Percentiles rank a stretch among this genome's conserved stretches.
Conservation (phyloP, 2,113 vertebrate species). For the Gobio gobio region DNA sequence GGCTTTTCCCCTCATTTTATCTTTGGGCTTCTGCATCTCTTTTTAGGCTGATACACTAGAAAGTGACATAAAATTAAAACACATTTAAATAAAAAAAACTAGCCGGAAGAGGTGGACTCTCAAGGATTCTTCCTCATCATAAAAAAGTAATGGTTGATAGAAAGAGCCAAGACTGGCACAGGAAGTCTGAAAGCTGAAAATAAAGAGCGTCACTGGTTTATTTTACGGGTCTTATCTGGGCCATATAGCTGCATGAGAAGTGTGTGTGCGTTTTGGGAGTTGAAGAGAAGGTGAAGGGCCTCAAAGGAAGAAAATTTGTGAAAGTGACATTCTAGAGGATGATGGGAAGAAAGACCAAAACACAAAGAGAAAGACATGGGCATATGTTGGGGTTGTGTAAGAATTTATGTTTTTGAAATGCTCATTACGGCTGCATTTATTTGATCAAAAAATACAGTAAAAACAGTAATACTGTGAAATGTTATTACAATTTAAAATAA, state of each 20-base stretch:
- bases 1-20: neutral
- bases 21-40: neutral
- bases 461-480: too few relatives aligned
- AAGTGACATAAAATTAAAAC: neutral
- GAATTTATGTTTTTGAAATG: too few relatives aligned
- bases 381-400: neutral
- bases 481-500: too few relatives aligned
- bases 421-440: too few relatives aligned
- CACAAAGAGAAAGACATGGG: constrained; percentile 4
- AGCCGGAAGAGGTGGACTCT: neutral
- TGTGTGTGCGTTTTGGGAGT: constrained; percentile 17
- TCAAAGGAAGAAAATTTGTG: neutral
- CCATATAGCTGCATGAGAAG: constrained; percentile 41
- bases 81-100: neutral
- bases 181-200: neutral
- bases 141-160: neutral
- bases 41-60: constrained; percentile 6
- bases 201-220: constrained; percentile 19
- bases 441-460: too few relatives aligned
- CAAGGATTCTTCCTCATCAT: neutral
- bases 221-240: constrained; percentile 49
- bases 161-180: neutral
- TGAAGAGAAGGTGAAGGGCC: constrained; percentile 23
- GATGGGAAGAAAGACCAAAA: constrained; percentile 41
- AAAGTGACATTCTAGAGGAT: constrained; percentile 46